These are phyloP conservation scores for Seladonia tumulorum DNA, from an alignment of 2,888 invertebrate genomes.

Conservation along the genomic window DNA sequence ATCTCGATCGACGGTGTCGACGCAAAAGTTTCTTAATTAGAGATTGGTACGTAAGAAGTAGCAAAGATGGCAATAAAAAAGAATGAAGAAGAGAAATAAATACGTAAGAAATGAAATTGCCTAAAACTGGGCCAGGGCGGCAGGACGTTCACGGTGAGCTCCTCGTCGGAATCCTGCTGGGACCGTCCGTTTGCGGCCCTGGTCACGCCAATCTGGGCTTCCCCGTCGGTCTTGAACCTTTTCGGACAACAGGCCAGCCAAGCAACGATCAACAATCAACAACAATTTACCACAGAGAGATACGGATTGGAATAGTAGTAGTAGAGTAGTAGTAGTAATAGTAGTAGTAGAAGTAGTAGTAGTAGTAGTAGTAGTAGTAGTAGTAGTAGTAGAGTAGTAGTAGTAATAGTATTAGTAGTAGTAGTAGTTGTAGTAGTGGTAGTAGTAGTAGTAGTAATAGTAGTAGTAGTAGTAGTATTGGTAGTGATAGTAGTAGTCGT, in stretches of 20 bases:
- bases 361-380: too few relatives aligned
- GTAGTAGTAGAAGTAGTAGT: background rate
- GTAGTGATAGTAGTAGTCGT: background rate
- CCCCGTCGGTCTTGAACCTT: constrained; percentile 84
- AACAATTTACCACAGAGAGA: constrained; percentile 70
- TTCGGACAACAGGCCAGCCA: constrained; percentile 81
- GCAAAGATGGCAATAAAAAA: constrained; percentile 75
- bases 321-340: background rate
- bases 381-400: background rate
- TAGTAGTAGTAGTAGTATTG: background rate
- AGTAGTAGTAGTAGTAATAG: background rate
- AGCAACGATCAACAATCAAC: constrained; percentile 83
- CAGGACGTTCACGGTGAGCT: constrained; percentile 84
- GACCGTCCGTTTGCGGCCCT: constrained; percentile 79
- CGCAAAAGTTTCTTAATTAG: background rate
- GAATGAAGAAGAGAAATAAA: constrained; percentile 81
- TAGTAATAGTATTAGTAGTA: background rate
- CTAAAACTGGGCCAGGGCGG: constrained; percentile 84
- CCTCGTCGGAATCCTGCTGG: constrained; percentile 83
- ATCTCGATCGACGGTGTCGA: background rate
- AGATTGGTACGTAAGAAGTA: constrained; percentile 69
- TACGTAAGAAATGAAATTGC: constrained; percentile 84
- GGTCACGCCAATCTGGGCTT: constrained; percentile 81
- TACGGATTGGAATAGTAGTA: constrained; percentile 26
- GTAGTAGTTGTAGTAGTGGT: background rate